A percentile compares a stretch with the other conserved stretches of the same genome.
phyloP scores from a whole-genome alignment of 2,113 vertebrate genomes.

The Engraulis encrasicolus region DNA sequence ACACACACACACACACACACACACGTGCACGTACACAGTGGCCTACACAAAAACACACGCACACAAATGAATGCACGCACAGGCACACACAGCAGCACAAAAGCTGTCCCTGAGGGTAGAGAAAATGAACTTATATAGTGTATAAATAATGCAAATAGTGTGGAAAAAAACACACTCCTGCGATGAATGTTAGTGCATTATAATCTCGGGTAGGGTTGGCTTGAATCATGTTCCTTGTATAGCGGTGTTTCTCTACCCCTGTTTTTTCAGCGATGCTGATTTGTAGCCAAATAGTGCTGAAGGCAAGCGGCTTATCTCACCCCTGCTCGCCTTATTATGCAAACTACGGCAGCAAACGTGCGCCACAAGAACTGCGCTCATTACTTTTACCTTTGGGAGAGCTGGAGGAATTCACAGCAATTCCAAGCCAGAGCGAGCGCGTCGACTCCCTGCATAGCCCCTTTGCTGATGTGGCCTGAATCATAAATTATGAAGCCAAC shows the following conservation, averaged over 20 bases:
- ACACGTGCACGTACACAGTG: too few species aligned
- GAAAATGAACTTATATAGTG: neutral
- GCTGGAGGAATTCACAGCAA: neutral
- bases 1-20: neutral
- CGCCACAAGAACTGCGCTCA: neutral
- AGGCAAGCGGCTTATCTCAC: neutral
- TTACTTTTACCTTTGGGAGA: constrained; percentile 3
- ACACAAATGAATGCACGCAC: too few species aligned
- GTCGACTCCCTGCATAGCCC: too few species aligned
- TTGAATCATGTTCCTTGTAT: neutral
- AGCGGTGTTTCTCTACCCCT: neutral
- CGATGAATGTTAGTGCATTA: neutral
- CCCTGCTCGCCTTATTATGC: neutral
- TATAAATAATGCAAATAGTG: constrained; percentile 9
- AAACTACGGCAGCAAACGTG: neutral
- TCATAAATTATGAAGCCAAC: neutral
- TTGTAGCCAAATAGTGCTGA: neutral
- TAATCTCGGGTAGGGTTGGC: neutral
- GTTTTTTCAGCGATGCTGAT: neutral
- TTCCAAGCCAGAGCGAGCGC: neutral
- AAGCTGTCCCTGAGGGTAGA: neutral
- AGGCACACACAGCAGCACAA: neutral
- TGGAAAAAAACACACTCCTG: neutral
- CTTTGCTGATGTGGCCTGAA: neutral
- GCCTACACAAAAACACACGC: neutral